Percentiles rank a stretch among this genome's conserved stretches.
These are phyloP conservation scores for Elanus axillaris DNA, from an alignment of 2,113 vertebrate species.

Conservation along the genomic window DNA sequence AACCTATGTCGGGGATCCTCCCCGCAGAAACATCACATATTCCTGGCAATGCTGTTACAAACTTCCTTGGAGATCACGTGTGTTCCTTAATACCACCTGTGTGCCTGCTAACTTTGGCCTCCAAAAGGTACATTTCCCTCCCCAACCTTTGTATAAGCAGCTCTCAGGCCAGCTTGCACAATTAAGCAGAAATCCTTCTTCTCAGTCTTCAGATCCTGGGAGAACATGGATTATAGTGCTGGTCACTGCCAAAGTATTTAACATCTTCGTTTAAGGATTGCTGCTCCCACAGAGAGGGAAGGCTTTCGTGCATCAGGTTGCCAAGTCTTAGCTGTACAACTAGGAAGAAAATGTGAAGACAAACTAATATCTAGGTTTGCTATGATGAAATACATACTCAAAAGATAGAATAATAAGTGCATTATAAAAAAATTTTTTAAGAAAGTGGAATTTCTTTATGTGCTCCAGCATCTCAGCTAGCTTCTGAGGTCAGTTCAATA, in stretches of 20 bases:
- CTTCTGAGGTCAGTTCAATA: neutral
- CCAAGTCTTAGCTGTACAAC: neutral
- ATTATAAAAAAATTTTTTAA: neutral
- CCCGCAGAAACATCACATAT: no score
- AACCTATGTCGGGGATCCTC: no score
- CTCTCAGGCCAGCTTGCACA: neutral
- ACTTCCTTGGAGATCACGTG: neutral
- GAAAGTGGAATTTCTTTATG: neutral
- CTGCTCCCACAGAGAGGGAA: neutral
- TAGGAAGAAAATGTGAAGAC: neutral
- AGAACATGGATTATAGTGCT: neutral
- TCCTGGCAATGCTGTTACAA: neutral
- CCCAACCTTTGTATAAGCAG: neutral
- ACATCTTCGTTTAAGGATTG: neutral
- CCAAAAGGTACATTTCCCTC: neutral
- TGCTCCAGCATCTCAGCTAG: neutral
- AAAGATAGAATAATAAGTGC: neutral
- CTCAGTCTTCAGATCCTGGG: neutral
- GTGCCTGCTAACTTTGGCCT: neutral
- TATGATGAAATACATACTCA: neutral
- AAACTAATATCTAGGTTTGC: neutral
- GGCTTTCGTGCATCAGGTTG: neutral
- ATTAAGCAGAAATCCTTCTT: neutral
- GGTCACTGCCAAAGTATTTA: neutral
- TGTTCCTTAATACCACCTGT: neutral